Conservation (phyloP, 2,888 invertebrate species). For the Cataglyphis cursor region DNA sequence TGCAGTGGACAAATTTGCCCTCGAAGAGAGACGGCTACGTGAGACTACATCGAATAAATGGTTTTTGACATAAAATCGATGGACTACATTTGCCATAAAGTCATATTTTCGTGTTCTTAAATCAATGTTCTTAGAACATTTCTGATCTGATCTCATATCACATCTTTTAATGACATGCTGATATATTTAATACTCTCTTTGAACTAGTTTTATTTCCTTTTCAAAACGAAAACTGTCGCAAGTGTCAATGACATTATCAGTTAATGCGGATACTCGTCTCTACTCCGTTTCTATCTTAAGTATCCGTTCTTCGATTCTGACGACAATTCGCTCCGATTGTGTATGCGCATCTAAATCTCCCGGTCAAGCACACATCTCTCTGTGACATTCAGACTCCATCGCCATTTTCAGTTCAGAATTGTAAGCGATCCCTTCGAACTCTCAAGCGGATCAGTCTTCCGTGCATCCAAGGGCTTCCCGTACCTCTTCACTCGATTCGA, state of each 20-base stretch:
- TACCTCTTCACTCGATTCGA: constrained; percentile 1
- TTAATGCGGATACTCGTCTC: background rate
- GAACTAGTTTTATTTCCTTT: constrained; percentile 1
- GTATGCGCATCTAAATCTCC: constrained; percentile 21
- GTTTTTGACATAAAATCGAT: constrained; percentile 56
- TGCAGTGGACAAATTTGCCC: constrained; percentile 39
- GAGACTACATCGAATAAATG: constrained; percentile 35
- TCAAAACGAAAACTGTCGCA: background rate
- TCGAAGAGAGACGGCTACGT: constrained; percentile 37
- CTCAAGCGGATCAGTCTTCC: constrained; percentile 64
- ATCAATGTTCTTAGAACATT: background rate
- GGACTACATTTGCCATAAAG: constrained; percentile 47
- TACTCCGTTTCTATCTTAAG: background rate
- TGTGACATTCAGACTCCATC: constrained; percentile 40
- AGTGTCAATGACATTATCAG: background rate
- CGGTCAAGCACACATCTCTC: constrained; percentile 28
- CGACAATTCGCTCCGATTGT: constrained; percentile 24
- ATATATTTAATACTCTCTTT: background rate
- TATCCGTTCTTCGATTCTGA: background rate
- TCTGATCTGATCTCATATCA: background rate
- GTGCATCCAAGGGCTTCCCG: constrained; percentile 17
- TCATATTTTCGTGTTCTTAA: constrained; percentile 14
- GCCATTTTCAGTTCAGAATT: constrained; percentile 61
- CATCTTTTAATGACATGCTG: background rate
- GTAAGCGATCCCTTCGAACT: constrained; percentile 54